phyloP scores from a whole-genome alignment of 2,113 vertebrate species.

The Sinocyclocheilus maitianheensis region DNA sequence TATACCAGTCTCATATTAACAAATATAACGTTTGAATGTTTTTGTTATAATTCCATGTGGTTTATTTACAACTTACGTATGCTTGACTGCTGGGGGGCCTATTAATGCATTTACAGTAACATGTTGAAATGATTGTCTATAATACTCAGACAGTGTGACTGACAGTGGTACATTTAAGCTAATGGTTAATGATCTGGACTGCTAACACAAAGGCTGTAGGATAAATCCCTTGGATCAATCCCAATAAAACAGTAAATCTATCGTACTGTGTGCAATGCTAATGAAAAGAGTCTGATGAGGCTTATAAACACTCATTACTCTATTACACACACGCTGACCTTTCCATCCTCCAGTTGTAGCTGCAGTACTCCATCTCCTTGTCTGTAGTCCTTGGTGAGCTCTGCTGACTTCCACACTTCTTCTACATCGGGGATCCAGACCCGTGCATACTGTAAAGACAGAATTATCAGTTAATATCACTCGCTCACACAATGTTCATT shows the following conservation, averaged over 20 bases:
- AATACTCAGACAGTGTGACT: background rate
- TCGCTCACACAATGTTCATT: background rate
- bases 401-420: slow-evolving; percentile 97
- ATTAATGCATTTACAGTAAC: background rate
- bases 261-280: background rate
- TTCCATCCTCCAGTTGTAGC: slow-evolving; percentile 89
- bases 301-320: background rate
- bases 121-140: background rate
- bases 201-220: background rate
- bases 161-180: background rate
- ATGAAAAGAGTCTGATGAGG: background rate
- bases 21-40: no score
- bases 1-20: no score
- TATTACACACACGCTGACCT: slow-evolving; percentile 71
- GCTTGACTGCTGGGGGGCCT: background rate
- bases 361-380: slow-evolving; percentile 85
- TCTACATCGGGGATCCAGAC: slow-evolving; percentile 97
- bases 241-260: background rate
- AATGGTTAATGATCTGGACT: background rate
- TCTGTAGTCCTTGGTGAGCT: slow-evolving; percentile 92
- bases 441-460: slow-evolving; percentile 82
- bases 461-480: background rate
- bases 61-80: no score
- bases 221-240: background rate
- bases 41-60: background rate